phyloP scores from a whole-genome alignment of 2,113 vertebrate species.

The Peromyscus californicus region DNA sequence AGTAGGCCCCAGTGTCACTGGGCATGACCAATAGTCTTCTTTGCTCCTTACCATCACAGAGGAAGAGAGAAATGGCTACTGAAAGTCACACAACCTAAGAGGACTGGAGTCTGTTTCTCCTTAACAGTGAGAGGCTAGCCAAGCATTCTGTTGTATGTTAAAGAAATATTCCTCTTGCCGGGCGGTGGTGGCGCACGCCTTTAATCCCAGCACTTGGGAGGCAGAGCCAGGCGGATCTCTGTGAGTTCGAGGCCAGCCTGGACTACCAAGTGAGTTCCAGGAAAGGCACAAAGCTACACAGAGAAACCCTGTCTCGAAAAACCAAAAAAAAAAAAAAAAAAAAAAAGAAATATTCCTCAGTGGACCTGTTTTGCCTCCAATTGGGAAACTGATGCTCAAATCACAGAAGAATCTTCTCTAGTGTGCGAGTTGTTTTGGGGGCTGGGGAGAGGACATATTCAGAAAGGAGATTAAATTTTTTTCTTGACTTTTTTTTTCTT shows the following conservation, averaged over 20 bases:
- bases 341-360: conserved; percentile 50
- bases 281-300: no score
- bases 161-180: no score
- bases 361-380: conserved; percentile 57
- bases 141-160: conserved; percentile 18
- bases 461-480: neutral
- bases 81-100: neutral
- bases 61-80: neutral
- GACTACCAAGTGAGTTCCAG: no score
- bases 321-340: no score
- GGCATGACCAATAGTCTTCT: neutral
- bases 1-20: neutral
- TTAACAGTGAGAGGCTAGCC: neutral
- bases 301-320: no score
- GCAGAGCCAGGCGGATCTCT: no score
- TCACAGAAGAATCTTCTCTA: neutral
- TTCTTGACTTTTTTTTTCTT: neutral
- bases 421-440: neutral
- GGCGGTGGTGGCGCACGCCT: no score
- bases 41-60: neutral
- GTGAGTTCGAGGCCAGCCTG: no score
- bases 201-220: no score
- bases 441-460: neutral
- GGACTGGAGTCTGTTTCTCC: neutral
- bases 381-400: conserved; percentile 65